These are phyloP conservation scores for Micromussa lordhowensis DNA, from an alignment of 92 coral and sea anemone species.

Conservation along the genomic window DNA sequence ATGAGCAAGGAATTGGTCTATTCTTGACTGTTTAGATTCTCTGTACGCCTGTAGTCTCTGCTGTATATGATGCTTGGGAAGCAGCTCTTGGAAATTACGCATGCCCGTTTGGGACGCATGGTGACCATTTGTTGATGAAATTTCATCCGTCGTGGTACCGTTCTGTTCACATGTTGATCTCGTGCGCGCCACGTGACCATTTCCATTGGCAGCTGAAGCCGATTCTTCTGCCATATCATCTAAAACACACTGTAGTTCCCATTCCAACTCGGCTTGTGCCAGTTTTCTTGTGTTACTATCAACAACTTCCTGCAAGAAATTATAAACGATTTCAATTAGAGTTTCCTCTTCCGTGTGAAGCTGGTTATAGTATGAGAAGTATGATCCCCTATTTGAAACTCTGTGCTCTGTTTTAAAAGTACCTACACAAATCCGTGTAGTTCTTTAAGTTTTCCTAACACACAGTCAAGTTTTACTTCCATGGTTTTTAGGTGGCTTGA, in stretches of 20 bases:
- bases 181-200: conserved; percentile 24
- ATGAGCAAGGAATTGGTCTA: conserved; percentile 69
- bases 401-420: too few relatives aligned
- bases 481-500: too few relatives aligned
- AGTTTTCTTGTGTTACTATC: conserved; percentile 52
- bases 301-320: conserved; percentile 64
- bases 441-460: too few relatives aligned
- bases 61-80: conserved; percentile 64
- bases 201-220: conserved; percentile 42
- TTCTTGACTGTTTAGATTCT: conserved; percentile 71
- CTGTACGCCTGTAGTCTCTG: conserved; percentile 62
- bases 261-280: conserved; percentile 73
- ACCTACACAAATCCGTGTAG: too few relatives aligned
- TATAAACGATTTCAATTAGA: neutral
- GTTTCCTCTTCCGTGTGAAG: too few relatives aligned
- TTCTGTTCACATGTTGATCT: conserved; percentile 35
- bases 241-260: conserved; percentile 77
- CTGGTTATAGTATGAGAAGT: too few relatives aligned
- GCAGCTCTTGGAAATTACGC: conserved; percentile 51
- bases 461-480: too few relatives aligned
- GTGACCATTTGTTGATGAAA: conserved; percentile 54
- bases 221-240: conserved; percentile 54
- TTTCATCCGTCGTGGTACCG: conserved; percentile 22
- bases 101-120: conserved; percentile 24
- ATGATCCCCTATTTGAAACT: too few relatives aligned